A percentile compares a stretch with the other conserved stretches of the same genome.
Conservation (phyloP, 2,113 vertebrate genomes). For the Myotis brandtii region DNA sequence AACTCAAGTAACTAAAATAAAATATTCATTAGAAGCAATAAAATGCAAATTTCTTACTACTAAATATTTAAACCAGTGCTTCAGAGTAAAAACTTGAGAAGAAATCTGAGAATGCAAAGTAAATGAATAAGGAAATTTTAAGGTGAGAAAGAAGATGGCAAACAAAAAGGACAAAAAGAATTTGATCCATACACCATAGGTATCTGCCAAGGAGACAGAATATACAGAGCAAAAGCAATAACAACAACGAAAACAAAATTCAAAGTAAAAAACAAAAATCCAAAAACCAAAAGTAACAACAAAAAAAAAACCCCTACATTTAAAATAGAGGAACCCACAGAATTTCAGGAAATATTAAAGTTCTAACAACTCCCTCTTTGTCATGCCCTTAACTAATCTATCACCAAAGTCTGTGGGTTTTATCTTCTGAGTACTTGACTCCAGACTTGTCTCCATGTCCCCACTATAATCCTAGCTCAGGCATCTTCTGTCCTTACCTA, state of each 20-base stretch:
- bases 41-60: neutral
- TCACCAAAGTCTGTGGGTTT: neutral
- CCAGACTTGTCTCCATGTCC: too few species aligned
- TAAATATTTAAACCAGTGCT: conserved; percentile 56
- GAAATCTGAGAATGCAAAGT: neutral
- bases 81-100: conserved; percentile 41
- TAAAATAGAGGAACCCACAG: neutral
- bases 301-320: neutral
- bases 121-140: neutral
- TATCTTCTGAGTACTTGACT: neutral
- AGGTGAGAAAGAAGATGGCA: neutral
- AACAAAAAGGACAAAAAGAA: neutral
- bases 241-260: neutral
- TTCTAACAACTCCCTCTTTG: neutral
- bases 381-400: neutral
- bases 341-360: neutral
- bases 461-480: rapidly evolving
- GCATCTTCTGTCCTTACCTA: too few species aligned
- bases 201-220: neutral
- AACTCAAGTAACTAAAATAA: conserved; percentile 52
- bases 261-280: neutral
- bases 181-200: neutral
- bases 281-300: neutral
- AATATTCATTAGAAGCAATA: conserved; percentile 60
- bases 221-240: neutral